Conservation (phyloP, 2,888 invertebrate genomes). For the Drosophila neotestacea region DNA sequence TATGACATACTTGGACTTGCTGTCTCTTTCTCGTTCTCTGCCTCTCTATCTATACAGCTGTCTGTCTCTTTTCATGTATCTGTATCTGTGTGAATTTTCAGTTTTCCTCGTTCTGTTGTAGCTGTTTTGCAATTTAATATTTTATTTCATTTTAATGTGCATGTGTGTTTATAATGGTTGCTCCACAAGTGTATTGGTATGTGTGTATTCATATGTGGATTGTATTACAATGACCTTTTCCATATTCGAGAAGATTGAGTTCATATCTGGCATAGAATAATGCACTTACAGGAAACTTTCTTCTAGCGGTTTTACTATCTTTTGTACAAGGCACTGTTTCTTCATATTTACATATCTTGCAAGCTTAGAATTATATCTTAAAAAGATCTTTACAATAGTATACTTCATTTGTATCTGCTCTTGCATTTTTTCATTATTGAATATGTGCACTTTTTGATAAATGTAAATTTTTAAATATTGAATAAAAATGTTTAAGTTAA, state of each 20-base stretch:
- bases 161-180: conserved; percentile 46
- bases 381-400: no score
- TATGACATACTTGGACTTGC: conserved; percentile 71
- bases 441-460: no score
- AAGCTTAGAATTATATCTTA: no score
- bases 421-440: no score
- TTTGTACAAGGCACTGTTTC: no score
- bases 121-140: conserved; percentile 65
- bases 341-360: neutral
- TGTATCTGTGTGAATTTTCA: conserved; percentile 52
- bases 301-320: neutral
- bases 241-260: conserved; percentile 17
- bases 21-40: conserved; percentile 10
- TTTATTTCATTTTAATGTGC: conserved; percentile 72
- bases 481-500: no score
- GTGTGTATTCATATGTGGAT: conserved; percentile 46
- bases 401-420: no score
- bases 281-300: conserved; percentile 7
- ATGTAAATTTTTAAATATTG: no score
- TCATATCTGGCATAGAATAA: neutral
- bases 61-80: conserved; percentile 1
- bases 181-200: conserved; percentile 28
- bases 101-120: conserved; percentile 38
- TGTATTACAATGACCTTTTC: conserved; percentile 61
- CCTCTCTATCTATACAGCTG: neutral